Percentiles rank a stretch among this genome's conserved stretches.
These are phyloP conservation scores for Pristionchus entomophagus DNA, from an alignment of 2,888 invertebrate genomes.

Conservation along the genomic window DNA sequence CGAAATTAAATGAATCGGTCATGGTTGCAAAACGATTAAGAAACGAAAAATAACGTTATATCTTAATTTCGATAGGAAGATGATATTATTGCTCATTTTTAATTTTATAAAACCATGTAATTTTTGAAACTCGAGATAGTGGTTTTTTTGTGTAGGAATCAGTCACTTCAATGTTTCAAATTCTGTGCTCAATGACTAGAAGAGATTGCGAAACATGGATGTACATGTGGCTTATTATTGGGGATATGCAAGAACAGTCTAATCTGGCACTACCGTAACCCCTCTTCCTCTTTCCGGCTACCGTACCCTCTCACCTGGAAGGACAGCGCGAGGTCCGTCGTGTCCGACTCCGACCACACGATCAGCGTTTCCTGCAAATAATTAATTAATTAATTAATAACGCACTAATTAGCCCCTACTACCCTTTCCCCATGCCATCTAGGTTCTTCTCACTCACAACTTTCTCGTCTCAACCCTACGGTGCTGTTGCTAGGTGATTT, in stretches of 20 bases:
- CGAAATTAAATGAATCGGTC: no score
- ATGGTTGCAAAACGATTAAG: no score
- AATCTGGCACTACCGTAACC: no score
- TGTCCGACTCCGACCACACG: constrained; percentile 99
- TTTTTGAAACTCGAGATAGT: no score
- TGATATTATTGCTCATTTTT: background rate
- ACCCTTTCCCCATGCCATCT: background rate
- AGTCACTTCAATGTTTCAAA: no score
- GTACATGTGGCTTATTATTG: no score
- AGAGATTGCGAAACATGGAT: no score
- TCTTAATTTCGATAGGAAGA: background rate
- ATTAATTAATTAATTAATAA: background rate
- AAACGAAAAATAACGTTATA: background rate
- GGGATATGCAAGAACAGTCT: no score
- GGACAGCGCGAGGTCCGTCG: constrained; percentile 97
- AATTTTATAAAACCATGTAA: no score
- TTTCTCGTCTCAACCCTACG: background rate
- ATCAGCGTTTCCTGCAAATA: constrained; percentile 90
- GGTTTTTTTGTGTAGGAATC: no score
- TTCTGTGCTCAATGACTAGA: no score
- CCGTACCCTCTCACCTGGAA: constrained; percentile 89
- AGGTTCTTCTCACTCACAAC: background rate
- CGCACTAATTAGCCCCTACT: background rate
- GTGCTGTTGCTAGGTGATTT: constrained; percentile 11
- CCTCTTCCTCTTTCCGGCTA: background rate